phyloP scores from a whole-genome alignment of 2,888 invertebrate species.

The Cephus sareptanus region DNA sequence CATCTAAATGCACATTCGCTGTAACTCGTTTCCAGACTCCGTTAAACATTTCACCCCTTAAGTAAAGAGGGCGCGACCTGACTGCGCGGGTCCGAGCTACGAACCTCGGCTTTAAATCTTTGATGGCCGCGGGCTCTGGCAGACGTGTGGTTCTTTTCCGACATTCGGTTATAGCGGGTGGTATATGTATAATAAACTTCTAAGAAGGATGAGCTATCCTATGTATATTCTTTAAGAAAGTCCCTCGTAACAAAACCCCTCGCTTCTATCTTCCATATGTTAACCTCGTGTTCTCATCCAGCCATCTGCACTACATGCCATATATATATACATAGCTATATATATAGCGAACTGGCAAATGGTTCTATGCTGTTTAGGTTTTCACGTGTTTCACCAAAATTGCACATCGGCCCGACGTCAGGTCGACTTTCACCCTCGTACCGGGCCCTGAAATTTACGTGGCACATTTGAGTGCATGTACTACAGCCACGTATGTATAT shows the following conservation, averaged over 20 bases:
- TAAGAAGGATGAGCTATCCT: neutral
- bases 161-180: neutral
- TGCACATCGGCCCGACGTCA: neutral
- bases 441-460: neutral
- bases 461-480: neutral
- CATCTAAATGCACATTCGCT: slow-evolving; percentile 39
- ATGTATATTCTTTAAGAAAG: neutral
- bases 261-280: neutral
- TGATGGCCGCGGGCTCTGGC: slow-evolving; percentile 37
- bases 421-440: neutral
- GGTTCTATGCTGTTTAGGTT: neutral
- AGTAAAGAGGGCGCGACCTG: slow-evolving; percentile 11
- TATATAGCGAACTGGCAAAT: neutral
- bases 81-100: slow-evolving; percentile 20
- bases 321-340: too few relatives aligned
- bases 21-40: slow-evolving; percentile 37
- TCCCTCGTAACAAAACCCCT: neutral
- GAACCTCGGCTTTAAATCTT: slow-evolving; percentile 44
- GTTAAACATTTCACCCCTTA: slow-evolving; percentile 34
- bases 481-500: neutral
- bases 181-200: neutral
- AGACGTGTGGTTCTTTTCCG: slow-evolving; percentile 26
- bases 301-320: too few relatives aligned
- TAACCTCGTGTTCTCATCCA: neutral
- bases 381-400: neutral